Evolutionary conservation across 2,797 vertebrate species (phyloP), one percentile per base, ranked within the genome.

Genomic region (Anguilla obscura): DNA sequence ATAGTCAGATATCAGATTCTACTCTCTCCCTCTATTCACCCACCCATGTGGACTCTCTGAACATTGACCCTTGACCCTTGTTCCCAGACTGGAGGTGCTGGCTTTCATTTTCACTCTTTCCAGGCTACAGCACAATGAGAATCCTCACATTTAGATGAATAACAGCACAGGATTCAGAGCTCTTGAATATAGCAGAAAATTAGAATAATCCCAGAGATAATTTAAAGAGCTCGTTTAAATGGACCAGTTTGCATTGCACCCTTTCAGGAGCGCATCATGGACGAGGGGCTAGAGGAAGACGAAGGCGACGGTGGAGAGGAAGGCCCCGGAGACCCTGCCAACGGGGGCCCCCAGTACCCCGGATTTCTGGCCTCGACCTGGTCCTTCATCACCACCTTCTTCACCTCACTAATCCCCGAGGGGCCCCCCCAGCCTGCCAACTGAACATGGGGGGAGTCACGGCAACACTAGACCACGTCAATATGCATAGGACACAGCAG

Each of bases 381-480:
- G 98, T 98, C 98, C 1, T 99, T 99, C 91, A 96, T 99, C 92
- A 97, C 97, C 63, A 98, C 98, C 48, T 99, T 99, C 94, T 99
- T 99, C 93, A 99, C 97, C 90, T 99, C 98, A 0, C 97, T 99
- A 9, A 98, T 99, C 91, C 98, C 98, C 0, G 98, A 99, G 94
- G 98, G 98, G 7, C 97, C 97, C 88, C 97, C 97, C 27, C 97
- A 98, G 88, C 97, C 97, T 89, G 97, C 97, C 90, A 98, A 99
- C 95, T 99, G 95, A 96, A 82, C 90, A 69, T n/a, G 63, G n/a
- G 48, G 18, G n/a, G 18, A 2, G 83, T n/a, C 27, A 36, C 9
- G 18, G 63, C 63, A 14, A 30, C 45, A 16, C 79, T 18, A 21
- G 76, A 45, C 16, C 14, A 7, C 76, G 18, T 45, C 16, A 45